Percentiles rank a stretch among this genome's conserved stretches.
Conservation (phyloP, 2,888 invertebrate species). For the Mythimna impura region DNA sequence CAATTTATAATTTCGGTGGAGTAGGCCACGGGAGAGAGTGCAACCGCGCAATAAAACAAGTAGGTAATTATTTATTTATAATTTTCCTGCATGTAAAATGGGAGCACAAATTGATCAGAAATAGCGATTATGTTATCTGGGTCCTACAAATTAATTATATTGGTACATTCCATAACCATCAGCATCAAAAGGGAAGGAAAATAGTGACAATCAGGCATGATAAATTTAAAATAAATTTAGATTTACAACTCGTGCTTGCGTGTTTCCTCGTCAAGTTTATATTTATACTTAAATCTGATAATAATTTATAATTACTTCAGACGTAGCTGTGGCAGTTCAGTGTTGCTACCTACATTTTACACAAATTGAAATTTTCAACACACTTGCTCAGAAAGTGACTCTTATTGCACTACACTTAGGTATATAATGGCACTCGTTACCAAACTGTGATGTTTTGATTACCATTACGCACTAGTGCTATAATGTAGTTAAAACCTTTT, state of each 20-base stretch:
- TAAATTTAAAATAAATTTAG: constrained; percentile 15
- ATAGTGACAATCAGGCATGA: neutral
- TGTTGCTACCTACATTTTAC: neutral
- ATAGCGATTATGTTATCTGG: neutral
- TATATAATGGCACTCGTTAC: no score
- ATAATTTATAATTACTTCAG: constrained; percentile 8
- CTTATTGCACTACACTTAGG: no score
- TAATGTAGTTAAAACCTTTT: no score
- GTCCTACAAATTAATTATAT: constrained; percentile 4
- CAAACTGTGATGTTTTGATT: no score
- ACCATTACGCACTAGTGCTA: no score
- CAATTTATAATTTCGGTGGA: neutral
- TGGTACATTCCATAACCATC: constrained; percentile 1
- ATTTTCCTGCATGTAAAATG: constrained; percentile 14
- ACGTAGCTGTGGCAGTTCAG: neutral
- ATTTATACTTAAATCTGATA: neutral
- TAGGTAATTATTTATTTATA: constrained; percentile 5
- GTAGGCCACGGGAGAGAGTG: no score
- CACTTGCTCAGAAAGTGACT: no score
- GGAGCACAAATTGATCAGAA: neutral
- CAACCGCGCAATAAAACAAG: neutral
- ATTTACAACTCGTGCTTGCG: constrained; percentile 3
- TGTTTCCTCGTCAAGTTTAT: constrained; percentile 12
- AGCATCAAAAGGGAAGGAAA: constrained; percentile 39
- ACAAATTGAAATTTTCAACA: no score